A percentile compares a stretch with the other conserved stretches of the same genome.
These are phyloP conservation scores for Albula goreensis DNA, from an alignment of 2,113 vertebrate species.

Conservation along the genomic window DNA sequence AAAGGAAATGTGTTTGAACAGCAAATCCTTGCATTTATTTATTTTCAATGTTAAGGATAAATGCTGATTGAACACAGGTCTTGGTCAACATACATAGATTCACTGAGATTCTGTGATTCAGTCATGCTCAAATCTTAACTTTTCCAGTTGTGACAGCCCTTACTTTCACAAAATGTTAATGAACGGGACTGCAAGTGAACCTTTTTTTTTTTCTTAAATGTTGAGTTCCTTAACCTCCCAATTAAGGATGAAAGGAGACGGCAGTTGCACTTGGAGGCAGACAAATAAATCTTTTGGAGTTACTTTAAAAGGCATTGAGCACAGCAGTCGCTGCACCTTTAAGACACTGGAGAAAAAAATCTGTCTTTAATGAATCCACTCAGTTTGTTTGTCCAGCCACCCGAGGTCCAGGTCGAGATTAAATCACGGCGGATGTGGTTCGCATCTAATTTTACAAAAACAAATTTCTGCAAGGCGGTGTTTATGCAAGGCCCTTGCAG, in stretches of 20 bases:
- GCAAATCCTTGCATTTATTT: not conserved
- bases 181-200: not conserved
- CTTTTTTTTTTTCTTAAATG: not conserved
- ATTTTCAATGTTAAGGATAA: not conserved
- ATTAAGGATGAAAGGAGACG: not conserved
- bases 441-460: conserved; percentile 51
- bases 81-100: not conserved
- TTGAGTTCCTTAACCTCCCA: not conserved
- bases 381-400: conserved; percentile 56
- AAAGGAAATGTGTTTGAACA: not conserved
- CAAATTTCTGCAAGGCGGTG: conserved; percentile 36
- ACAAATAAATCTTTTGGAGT: conserved; percentile 9
- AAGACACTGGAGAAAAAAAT: conserved; percentile 26
- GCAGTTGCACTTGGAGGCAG: not conserved
- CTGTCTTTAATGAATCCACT: conserved; percentile 45
- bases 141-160: too few species aligned
- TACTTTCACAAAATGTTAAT: not conserved
- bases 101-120: not conserved
- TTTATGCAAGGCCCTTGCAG: conserved; percentile 27
- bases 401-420: conserved; percentile 52
- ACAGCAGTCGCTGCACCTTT: not conserved
- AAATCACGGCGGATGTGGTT: conserved; percentile 63
- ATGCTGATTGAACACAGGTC: not conserved
- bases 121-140: not conserved
- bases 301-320: not conserved